Evolutionary conservation across 2,113 vertebrate genomes (phyloP).

Genomic region (Chunga burmeisteri): DNA sequence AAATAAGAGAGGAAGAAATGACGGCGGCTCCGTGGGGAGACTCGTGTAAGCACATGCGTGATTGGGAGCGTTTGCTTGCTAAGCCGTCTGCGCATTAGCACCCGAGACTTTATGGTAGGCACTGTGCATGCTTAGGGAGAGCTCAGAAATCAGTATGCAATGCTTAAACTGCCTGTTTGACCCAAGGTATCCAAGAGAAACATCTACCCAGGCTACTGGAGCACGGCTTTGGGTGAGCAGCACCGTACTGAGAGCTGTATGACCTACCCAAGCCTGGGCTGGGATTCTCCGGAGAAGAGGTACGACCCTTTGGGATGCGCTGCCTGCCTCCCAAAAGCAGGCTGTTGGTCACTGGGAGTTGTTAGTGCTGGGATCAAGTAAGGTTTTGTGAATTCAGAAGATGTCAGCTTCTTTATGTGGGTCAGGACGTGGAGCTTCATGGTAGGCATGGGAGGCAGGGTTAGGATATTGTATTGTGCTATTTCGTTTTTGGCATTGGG

Average conservation of each 20-base stretch:
- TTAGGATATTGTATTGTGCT: neutral
- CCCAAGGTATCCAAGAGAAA: neutral
- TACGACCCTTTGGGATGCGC: accelerated
- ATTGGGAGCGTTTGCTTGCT: neutral
- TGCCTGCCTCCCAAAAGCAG: neutral
- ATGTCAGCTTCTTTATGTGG: neutral
- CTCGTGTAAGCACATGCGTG: neutral
- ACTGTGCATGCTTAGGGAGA: neutral
- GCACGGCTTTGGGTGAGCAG: neutral
- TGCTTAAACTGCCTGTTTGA: neutral
- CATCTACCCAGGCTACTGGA: neutral
- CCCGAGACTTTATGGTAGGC: neutral
- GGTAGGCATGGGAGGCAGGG: neutral
- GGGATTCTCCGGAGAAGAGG: neutral
- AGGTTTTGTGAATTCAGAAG: neutral
- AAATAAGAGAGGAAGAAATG: neutral
- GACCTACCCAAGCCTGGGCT: neutral
- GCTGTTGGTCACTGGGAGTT: neutral
- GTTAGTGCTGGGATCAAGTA: neutral
- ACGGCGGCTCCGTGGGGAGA: neutral
- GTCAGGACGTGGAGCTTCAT: neutral
- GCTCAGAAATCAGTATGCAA: neutral
- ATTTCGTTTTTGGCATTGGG: neutral
- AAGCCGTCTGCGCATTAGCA: neutral
- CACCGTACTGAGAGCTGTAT: neutral